Base-by-base conservation (phyloP, 2,888 invertebrate genomes). In the Pardosa pseudoannulata region DNA sequence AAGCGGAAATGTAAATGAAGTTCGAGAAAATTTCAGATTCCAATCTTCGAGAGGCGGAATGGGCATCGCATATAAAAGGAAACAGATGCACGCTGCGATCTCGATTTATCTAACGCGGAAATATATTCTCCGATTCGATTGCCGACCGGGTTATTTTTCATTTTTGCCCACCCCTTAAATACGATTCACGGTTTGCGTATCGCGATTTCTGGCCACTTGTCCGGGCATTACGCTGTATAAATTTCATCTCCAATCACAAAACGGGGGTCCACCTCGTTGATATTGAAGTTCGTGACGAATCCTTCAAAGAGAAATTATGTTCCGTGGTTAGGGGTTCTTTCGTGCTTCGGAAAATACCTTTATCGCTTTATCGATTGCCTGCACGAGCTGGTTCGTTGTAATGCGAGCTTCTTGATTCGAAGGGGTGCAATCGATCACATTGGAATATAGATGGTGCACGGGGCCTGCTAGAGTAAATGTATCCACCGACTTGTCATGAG, bases 261-360 rank as follows among this genome's bases (percentile, higher is more conserved):
- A n/a, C n/a, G n/a, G n/a, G 1, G 16, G 56, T 23, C 5, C 56
- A 23, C 23, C 11, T n/a, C 16, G 56, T 56, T 56, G 56, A 56
- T 56, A 23, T 19, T 23, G 23, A 23, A 56, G 1, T 23, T 56
- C 56, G 56, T 56, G 56, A 56, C 23, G 56, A 56, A 23, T 56
- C 23, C 56, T 23, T 56, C 56, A 56, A 56, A 2, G 6, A 23
- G 16, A 23, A 56, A 56, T 56, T 56, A 16, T 6, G 23, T 56
- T 23, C 23, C 23, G 23, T 56, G 56, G 41, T 19, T 23, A 1
- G 3, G n/a, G n/a, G n/a, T n/a, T 56, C 23, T 23, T 56, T 23
- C 56, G 56, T 56, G 56, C 56, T 23, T 56, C 1, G 56, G 56
- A 46, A 56, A 56, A 56, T 23, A 56, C 56, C 56, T 56, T 56